phyloP scores from a whole-genome alignment of 2,797 vertebrate genomes.

The Enteromius treurensis region DNA sequence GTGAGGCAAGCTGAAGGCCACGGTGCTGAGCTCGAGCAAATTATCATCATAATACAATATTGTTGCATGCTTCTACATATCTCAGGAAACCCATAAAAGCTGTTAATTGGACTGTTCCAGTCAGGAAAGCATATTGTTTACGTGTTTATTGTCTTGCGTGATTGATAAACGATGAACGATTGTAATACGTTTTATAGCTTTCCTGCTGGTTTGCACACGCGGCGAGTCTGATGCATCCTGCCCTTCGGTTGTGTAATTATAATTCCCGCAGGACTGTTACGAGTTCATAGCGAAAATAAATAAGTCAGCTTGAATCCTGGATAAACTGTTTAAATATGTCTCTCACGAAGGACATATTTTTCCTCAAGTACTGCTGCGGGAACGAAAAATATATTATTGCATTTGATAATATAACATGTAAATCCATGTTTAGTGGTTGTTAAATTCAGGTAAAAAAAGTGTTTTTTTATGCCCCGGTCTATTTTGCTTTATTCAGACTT shows the following conservation, averaged over 20 bases:
- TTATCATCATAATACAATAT: background rate
- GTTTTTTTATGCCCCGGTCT: background rate
- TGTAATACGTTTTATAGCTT: conserved; percentile 35
- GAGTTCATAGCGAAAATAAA: background rate
- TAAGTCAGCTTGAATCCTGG: conserved; percentile 20
- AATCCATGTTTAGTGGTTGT: background rate
- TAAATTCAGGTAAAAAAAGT: conserved; percentile 4
- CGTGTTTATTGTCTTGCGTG: conserved; percentile 24
- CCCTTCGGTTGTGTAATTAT: background rate
- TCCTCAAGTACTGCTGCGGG: background rate
- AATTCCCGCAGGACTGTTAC: background rate
- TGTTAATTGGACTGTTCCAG: conserved; percentile 18
- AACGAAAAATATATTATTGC: background rate
- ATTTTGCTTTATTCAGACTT: too few species aligned
- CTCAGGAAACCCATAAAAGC: conserved; percentile 19
- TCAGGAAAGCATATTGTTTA: conserved; percentile 37
- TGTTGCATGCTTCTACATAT: background rate
- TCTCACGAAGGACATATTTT: background rate
- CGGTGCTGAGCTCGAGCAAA: background rate
- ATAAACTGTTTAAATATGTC: conserved; percentile 12
- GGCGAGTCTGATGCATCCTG: background rate
- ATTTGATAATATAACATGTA: background rate
- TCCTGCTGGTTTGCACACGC: conserved; percentile 31
- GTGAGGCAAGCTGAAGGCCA: background rate
- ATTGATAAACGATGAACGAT: conserved; percentile 34